A percentile compares a stretch with the other conserved stretches of the same genome.
phyloP scores from a whole-genome alignment of 2,888 invertebrate genomes.

The Agrotis puta region DNA sequence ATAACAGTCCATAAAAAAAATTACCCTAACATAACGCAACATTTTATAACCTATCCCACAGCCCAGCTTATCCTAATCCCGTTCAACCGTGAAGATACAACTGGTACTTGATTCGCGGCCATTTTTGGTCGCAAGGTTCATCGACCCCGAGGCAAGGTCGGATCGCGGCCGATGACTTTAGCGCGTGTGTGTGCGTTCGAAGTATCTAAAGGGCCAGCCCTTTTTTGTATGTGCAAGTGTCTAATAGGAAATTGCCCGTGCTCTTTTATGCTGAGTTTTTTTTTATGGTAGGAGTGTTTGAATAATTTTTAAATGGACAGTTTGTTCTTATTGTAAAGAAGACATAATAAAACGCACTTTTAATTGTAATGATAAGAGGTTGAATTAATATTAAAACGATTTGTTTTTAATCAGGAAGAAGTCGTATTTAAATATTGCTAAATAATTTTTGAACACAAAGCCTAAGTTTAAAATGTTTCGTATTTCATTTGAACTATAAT shows the following conservation, averaged over 20 bases:
- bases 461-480: too few species aligned
- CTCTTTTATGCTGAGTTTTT: constrained; percentile 20
- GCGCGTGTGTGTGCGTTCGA: constrained; percentile 33
- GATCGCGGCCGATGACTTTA: constrained; percentile 80
- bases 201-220: constrained; percentile 34
- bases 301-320: constrained; percentile 1
- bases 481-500: too few species aligned
- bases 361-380: too few species aligned
- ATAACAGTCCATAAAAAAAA: neutral
- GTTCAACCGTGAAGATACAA: constrained; percentile 57
- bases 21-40: neutral
- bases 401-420: too few species aligned
- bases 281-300: neutral
- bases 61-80: constrained; percentile 20
- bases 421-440: too few species aligned
- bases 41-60: constrained; percentile 2
- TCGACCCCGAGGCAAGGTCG: constrained; percentile 85
- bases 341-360: too few species aligned
- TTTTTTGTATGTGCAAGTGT: constrained; percentile 19
- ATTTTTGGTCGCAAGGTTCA: constrained; percentile 82
- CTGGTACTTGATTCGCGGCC: constrained; percentile 67
- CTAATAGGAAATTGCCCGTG: neutral
- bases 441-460: too few species aligned
- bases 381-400: too few species aligned
- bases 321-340: neutral